These are phyloP conservation scores for Galerucella calmariensis DNA, from an alignment of 2,888 invertebrate species.

Conservation along the genomic window DNA sequence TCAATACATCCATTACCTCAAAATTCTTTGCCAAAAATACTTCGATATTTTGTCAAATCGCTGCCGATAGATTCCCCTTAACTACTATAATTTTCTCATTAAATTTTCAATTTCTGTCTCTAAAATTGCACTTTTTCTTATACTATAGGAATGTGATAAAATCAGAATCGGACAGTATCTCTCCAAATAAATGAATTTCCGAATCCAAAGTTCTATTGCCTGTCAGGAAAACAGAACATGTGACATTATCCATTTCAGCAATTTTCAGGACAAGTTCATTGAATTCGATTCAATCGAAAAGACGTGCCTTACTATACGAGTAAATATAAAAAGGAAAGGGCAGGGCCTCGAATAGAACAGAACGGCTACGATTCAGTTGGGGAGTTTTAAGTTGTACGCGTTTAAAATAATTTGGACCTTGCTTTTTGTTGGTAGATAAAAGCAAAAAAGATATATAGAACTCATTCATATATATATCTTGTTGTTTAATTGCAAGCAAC, in stretches of 20 bases:
- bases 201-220: slow-evolving; percentile 7
- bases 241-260: slow-evolving; percentile 18
- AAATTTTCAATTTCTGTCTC: no score
- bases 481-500: no score
- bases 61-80: no score
- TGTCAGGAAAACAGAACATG: slow-evolving; percentile 26
- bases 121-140: not conserved
- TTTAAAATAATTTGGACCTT: no score
- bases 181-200: slow-evolving; percentile 17
- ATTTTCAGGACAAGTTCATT: slow-evolving; percentile 27
- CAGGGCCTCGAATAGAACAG: not conserved
- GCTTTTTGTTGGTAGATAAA: no score
- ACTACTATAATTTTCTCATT: no score
- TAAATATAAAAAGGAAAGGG: not conserved
- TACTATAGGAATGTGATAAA: slow-evolving; percentile 1
- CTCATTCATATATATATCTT: no score
- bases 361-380: not conserved
- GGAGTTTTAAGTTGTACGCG: no score
- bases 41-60: no score
- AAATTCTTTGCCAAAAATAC: no score
- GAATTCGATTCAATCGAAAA: slow-evolving; percentile 21
- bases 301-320: slow-evolving; percentile 8
- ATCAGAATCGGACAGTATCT: not conserved
- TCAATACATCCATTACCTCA: no score
- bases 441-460: no score